Evolutionary conservation across 2,113 vertebrate species (phyloP).

Genomic region (Murina feae): DNA sequence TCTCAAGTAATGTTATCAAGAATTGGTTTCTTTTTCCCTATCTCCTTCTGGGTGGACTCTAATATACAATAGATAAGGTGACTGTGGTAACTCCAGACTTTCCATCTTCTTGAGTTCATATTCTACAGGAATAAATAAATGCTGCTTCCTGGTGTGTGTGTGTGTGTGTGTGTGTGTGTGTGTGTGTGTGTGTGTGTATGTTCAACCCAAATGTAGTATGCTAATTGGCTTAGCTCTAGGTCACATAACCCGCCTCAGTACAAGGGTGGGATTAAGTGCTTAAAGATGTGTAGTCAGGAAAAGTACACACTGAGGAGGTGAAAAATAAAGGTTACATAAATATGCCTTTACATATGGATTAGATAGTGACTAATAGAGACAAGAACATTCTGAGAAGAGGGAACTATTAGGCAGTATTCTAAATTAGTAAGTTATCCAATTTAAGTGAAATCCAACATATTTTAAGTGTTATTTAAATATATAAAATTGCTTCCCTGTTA

Average conservation of each 20-base stretch:
- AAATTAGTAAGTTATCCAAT: neutral
- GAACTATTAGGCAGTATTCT: neutral
- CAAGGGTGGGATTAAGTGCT: neutral
- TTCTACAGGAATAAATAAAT: neutral
- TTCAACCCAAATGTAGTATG: neutral
- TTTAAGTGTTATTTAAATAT: neutral
- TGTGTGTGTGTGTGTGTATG: too few species aligned
- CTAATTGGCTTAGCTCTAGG: neutral
- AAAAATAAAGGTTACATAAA: neutral
- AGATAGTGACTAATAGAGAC: neutral
- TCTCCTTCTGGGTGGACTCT: neutral
- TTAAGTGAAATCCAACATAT: neutral
- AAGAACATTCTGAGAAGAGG: neutral
- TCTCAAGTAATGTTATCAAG: neutral
- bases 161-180: too few species aligned
- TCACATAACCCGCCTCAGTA: neutral
- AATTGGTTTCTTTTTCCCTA: neutral
- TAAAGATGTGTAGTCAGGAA: neutral
- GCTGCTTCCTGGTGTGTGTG: neutral
- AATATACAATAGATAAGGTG: neutral
- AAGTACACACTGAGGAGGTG: neutral
- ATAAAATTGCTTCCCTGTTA: neutral
- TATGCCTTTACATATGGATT: neutral
- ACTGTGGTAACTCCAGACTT: neutral
- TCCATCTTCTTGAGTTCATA: neutral